Conservation (phyloP, 2,888 invertebrate species). For the Metalampra italica region DNA sequence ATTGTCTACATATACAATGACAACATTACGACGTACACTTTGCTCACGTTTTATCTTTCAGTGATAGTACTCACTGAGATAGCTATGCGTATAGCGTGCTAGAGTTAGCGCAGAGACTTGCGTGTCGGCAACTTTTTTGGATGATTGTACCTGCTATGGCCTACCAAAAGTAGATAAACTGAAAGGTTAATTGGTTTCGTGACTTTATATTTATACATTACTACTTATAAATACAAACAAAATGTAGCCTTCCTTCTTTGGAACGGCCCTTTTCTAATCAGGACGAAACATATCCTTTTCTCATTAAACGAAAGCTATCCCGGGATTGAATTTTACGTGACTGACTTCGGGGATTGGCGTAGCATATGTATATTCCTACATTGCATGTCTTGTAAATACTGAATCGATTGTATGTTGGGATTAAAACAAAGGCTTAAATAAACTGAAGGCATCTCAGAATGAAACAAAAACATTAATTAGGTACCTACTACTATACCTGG, state of each 20-base stretch:
- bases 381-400: neutral
- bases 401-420: no score
- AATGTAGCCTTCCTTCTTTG: no score
- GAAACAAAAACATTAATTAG: no score
- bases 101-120: no score
- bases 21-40: no score
- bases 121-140: no score
- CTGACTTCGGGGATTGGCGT: neutral
- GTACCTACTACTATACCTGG: no score
- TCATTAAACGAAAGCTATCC: conserved; percentile 16
- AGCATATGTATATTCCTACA: neutral
- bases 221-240: neutral
- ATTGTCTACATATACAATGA: no score
- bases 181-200: neutral
- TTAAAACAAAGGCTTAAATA: neutral
- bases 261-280: neutral
- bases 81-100: no score
- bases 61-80: no score
- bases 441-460: neutral
- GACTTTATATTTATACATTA: no score
- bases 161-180: neutral
- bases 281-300: conserved; percentile 14
- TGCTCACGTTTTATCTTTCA: no score
- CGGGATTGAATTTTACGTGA: conserved; percentile 19
- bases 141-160: neutral